Percentiles rank a stretch among this genome's conserved stretches.
These are phyloP conservation scores for Brachionus plicatilis DNA, from an alignment of 1,140 invertebrate species.

Conservation along the genomic window DNA sequence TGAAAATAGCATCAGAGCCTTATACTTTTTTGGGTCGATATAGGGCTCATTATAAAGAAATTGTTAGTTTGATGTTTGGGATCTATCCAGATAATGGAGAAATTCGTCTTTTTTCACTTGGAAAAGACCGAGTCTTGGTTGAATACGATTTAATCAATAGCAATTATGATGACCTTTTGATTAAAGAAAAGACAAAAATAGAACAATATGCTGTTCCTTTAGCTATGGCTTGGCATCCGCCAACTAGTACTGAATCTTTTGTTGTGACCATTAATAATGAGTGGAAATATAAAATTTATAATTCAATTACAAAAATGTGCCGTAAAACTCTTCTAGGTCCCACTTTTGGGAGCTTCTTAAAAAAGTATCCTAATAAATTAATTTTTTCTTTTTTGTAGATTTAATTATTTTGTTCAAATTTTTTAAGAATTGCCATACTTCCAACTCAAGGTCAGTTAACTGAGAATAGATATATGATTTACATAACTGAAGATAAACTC, in stretches of 20 bases:
- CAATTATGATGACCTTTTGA: conserved; percentile 52
- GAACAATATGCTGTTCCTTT: conserved; percentile 63
- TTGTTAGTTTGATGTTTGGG: conserved; percentile 54
- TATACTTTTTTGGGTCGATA: conserved; percentile 51
- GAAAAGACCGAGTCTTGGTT: conserved; percentile 62
- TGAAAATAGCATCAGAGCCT: conserved; percentile 39
- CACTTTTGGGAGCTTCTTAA: conserved; percentile 60
- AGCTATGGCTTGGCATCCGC: conserved; percentile 57
- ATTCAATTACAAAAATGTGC: conserved; percentile 62
- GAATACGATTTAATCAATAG: conserved; percentile 64
- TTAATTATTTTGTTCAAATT: too few species aligned
- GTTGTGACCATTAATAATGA: conserved; percentile 55
- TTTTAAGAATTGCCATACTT: conserved; percentile 47
- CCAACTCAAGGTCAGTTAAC: conserved; percentile 43
- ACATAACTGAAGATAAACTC: conserved; percentile 63
- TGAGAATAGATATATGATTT: conserved; percentile 60
- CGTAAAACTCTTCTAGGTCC: conserved; percentile 64
- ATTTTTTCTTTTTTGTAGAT: too few species aligned
- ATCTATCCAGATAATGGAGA: conserved; percentile 31
- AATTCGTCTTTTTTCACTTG: conserved; percentile 56
- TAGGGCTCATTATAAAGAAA: conserved; percentile 54
- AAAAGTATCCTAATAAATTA: conserved; percentile 45
- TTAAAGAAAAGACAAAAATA: conserved; percentile 57
- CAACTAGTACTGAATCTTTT: conserved; percentile 53
- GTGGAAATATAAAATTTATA: conserved; percentile 64